phyloP scores from a whole-genome alignment of 2,888 invertebrate genomes.

The Amphipyra berbera region DNA sequence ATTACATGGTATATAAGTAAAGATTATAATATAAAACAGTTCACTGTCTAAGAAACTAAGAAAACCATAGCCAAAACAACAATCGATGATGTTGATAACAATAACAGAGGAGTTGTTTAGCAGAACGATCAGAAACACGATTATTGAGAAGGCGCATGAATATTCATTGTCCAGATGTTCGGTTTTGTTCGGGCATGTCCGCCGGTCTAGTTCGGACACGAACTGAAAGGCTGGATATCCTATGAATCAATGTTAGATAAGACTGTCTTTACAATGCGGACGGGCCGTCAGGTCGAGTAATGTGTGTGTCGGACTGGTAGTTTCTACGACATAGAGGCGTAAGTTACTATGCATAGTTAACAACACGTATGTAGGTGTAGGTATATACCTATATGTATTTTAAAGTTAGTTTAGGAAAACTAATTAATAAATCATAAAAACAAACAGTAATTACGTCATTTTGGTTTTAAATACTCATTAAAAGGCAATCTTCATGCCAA shows the following conservation, averaged over 20 bases:
- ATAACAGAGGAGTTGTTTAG: constrained; percentile 63
- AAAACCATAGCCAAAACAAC: constrained; percentile 50
- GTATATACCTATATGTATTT: too few relatives aligned
- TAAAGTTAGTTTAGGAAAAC: too few relatives aligned
- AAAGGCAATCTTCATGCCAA: too few relatives aligned
- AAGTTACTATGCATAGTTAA: constrained; percentile 10
- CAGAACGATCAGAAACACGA: constrained; percentile 69
- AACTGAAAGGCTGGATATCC: constrained; percentile 55
- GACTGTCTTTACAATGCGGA: constrained; percentile 55
- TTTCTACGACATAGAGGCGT: constrained; percentile 29
- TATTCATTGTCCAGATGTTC: constrained; percentile 78
- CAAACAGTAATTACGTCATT: too few relatives aligned
- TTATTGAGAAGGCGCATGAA: constrained; percentile 72
- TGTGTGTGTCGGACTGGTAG: constrained; percentile 38
- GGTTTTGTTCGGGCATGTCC: constrained; percentile 52
- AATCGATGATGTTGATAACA: constrained; percentile 59
- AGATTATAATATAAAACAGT: not conserved
- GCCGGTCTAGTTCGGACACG: constrained; percentile 42
- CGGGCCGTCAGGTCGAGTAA: constrained; percentile 45
- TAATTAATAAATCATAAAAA: too few relatives aligned
- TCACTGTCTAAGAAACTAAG: not conserved
- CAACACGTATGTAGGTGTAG: not conserved
- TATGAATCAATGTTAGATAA: constrained; percentile 62
- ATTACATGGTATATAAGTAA: too few relatives aligned
- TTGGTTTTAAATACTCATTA: too few relatives aligned